Conservation (phyloP, 2,113 vertebrate species). For the Callionymus lyra region DNA sequence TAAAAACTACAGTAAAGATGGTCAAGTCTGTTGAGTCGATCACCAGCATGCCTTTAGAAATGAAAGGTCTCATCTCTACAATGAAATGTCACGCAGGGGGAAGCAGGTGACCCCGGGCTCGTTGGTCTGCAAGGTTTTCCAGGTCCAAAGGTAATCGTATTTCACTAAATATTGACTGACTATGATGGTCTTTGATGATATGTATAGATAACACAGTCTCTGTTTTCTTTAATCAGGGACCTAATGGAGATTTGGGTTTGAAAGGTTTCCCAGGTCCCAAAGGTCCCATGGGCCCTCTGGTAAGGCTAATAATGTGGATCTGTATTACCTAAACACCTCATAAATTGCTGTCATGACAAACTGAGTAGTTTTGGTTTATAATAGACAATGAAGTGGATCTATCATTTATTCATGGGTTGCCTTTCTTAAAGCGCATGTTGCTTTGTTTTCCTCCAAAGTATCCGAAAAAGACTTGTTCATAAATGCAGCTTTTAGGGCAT, state of each 20-base stretch:
- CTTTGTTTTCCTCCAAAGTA: too few relatives aligned
- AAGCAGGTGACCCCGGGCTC: conserved; percentile 78
- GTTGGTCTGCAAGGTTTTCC: conserved; percentile 88
- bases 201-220: background rate
- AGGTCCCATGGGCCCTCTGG: conserved; percentile 78
- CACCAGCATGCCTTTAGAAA: too few relatives aligned
- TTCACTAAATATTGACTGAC: background rate
- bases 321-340: background rate
- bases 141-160: conserved; percentile 77
- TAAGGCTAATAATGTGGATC: conserved; percentile 58
- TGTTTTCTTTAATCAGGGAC: conserved; percentile 70
- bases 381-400: too few relatives aligned
- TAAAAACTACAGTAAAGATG: too few relatives aligned
- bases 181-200: background rate
- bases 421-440: too few relatives aligned
- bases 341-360: background rate
- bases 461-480: too few relatives aligned
- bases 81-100: conserved; percentile 71
- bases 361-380: too few relatives aligned
- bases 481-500: background rate
- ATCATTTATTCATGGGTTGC: too few relatives aligned
- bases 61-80: too few relatives aligned
- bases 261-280: conserved; percentile 80
- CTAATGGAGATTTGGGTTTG: conserved; percentile 76
- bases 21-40: too few relatives aligned